phyloP scores from a whole-genome alignment of 1,140 invertebrate genomes.

The Penaeus vannamei region DNA sequence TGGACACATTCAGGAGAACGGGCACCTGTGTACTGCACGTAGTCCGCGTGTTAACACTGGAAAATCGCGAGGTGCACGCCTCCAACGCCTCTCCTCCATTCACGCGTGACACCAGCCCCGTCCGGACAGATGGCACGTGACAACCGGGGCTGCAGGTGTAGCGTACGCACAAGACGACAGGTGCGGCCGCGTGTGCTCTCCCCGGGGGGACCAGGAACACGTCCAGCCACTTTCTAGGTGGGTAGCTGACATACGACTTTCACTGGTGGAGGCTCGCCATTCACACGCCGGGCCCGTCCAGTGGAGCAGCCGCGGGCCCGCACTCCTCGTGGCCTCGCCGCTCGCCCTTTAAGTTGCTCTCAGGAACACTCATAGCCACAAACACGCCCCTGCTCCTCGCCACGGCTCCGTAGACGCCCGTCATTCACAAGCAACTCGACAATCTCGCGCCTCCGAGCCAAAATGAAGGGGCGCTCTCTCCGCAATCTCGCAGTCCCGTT shows the following conservation, averaged over 20 bases:
- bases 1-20: no score
- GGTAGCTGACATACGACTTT: conserved; percentile 47
- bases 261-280: conserved; percentile 49
- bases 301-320: background rate
- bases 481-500: background rate
- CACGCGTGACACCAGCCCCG: no score
- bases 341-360: background rate
- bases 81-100: no score
- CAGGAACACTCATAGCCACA: background rate
- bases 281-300: conserved; percentile 35
- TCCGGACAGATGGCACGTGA: no score
- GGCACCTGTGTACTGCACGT: no score
- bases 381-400: no score
- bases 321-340: conserved; percentile 3
- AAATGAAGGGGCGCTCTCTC: no score
- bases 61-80: no score
- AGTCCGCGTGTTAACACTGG: no score
- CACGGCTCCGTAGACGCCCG: background rate
- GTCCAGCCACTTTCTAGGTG: conserved; percentile 49
- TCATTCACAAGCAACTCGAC: background rate
- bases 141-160: background rate
- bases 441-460: no score
- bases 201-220: conserved; percentile 38
- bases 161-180: conserved; percentile 20
- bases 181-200: conserved; percentile 29